These are phyloP conservation scores for Xanthorhoe designata DNA, from an alignment of 2,888 invertebrate genomes.

Conservation along the genomic window DNA sequence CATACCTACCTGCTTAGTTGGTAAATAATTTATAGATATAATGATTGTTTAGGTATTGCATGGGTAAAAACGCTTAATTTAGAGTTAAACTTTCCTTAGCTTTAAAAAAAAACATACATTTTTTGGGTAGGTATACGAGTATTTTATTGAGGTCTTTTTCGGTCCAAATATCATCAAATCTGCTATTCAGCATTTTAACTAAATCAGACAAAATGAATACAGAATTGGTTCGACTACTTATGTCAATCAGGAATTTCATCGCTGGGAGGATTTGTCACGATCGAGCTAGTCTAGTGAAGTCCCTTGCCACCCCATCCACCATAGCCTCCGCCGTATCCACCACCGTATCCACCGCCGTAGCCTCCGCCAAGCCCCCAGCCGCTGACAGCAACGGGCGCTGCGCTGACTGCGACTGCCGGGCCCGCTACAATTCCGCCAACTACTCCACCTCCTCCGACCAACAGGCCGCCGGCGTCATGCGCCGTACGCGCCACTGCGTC, in stretches of 20 bases:
- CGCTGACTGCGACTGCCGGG: conserved; percentile 38
- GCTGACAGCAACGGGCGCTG: conserved; percentile 45
- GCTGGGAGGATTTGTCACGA: conserved; percentile 41
- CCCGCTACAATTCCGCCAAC: conserved; percentile 43
- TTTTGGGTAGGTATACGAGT: conserved; percentile 1
- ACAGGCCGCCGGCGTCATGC: conserved; percentile 45
- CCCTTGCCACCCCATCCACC: conserved; percentile 50
- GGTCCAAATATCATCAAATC: conserved; percentile 62
- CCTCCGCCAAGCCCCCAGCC: conserved; percentile 51
- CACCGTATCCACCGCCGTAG: conserved; percentile 46
- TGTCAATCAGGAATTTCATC: conserved; percentile 48
- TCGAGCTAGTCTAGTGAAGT: conserved; percentile 36
- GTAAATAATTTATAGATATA: no score
- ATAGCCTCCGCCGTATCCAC: conserved; percentile 44
- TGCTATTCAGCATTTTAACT: conserved; percentile 76
- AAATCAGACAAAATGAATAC: conserved; percentile 71
- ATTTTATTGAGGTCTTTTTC: conserved; percentile 59
- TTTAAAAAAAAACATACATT: no score
- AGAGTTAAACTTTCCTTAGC: no score
- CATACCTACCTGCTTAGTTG: neutral
- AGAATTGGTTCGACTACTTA: conserved; percentile 63
- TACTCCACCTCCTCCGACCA: conserved; percentile 58
- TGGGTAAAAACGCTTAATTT: no score
- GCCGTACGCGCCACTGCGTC: conserved; percentile 71
- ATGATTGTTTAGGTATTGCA: no score